Base-by-base conservation (phyloP, 2,113 vertebrate genomes). In the Sardina pilchardus region DNA sequence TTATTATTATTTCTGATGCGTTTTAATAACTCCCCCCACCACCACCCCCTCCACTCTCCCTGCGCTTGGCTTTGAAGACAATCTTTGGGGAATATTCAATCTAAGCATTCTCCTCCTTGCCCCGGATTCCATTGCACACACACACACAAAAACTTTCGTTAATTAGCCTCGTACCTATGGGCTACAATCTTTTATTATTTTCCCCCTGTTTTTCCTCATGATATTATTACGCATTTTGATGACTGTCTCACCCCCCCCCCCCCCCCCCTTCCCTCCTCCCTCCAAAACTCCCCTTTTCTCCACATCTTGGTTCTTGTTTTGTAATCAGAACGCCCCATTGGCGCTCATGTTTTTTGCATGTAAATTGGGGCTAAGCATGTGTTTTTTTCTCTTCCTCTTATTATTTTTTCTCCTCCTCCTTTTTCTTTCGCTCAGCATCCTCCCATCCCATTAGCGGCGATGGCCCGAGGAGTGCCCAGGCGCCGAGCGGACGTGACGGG, bases 161-260 rank as follows among this genome's bases (percentile, higher is more conserved):
- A 95, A 96, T 96, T 96, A 95, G 94, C 91, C 90, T 56, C 67
- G 82, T 94, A 95, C 94, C 94, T 95, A 93, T 94, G 93, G 94
- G 94, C 94, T 78, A 94, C 87, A 94, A 88, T 94, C 90, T 88
- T 93, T 90, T 89, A 80, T 93, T 93, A 47, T 85, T 85, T 85
- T 92, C 91, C 59, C 89, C 90, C 87, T 91, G 90, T 93, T 67
- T 50, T 88, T 91, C 90, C 91, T 89, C 90, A 90, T 90, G 86
- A 89, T 93, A 92, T 92, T 94, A 93, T 93, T 94, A 94, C 93
- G 90, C 90, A 89, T 89, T 91, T 91, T 92, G 91, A 92, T 94
- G 91, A 93, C 90, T 93, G 92, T 92, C 91, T 89, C 89, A 53
- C 90, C 87, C 81, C 88, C 84, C 53, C 89, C 89, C 48, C 67